A percentile compares a stretch with the other conserved stretches of the same genome.
These are phyloP conservation scores for Pygocentrus nattereri DNA, from an alignment of 2,797 vertebrate genomes.

Conservation along the genomic window DNA sequence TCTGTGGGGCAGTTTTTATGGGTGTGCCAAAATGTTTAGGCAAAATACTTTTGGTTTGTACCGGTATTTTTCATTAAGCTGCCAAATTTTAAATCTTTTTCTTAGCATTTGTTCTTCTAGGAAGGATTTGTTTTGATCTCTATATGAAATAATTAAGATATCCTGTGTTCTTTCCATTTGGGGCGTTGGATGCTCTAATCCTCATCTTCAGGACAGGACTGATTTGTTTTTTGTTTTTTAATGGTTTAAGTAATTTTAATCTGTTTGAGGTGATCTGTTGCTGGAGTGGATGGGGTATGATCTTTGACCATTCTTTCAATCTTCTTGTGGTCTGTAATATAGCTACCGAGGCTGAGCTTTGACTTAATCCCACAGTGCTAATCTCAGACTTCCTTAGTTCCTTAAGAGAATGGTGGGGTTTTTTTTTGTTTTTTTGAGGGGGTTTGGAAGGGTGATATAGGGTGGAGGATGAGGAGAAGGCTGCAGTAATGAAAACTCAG, in stretches of 20 bases:
- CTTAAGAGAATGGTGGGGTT: conserved; percentile 55
- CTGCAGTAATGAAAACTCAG: not conserved
- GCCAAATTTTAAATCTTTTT: conserved; percentile 2
- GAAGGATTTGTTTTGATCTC: conserved; percentile 65
- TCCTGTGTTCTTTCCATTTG: conserved; percentile 79
- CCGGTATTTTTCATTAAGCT: not conserved
- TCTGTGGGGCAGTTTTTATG: not conserved
- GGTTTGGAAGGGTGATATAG: conserved; percentile 22
- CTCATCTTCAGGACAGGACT: conserved; percentile 78
- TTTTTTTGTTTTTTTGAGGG: conserved; percentile 11
- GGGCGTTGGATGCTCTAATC: conserved; percentile 70
- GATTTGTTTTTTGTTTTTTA: conserved; percentile 75
- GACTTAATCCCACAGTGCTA: conserved; percentile 77
- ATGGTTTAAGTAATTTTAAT: conserved; percentile 75
- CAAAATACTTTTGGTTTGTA: not conserved
- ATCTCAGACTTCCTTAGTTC: conserved; percentile 70
- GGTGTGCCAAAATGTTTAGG: not conserved
- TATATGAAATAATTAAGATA: conserved; percentile 72
- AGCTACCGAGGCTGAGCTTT: conserved; percentile 70
- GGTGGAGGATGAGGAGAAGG: conserved; percentile 25
- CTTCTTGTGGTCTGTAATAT: conserved; percentile 75
- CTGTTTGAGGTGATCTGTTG: conserved; percentile 81
- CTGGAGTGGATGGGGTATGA: conserved; percentile 74
- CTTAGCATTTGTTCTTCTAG: conserved; percentile 35
- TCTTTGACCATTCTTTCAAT: conserved; percentile 80